Base-by-base conservation (phyloP, 1,140 invertebrate species). In the Adelges cooleyi region DNA sequence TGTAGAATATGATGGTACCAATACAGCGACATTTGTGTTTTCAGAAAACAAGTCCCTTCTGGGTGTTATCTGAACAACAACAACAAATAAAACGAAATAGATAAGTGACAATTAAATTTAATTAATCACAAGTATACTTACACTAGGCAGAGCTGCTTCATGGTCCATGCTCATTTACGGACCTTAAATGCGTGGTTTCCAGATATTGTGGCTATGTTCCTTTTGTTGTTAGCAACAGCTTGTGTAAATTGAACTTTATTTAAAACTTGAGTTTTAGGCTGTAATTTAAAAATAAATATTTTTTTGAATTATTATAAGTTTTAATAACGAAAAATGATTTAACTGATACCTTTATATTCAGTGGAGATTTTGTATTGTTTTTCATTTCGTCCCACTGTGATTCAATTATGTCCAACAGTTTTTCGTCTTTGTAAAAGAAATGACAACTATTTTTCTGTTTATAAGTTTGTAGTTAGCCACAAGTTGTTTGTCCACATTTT, bases 121-220 rank as follows among this genome's bases (percentile, higher is more conserved):
- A 48, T 18, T 17, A 8, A 62, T 46, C 11, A 62, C 10, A 33
- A 62, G 27, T 62, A 23, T 62, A 62, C 56, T 62, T 62, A 62
- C 56, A 62, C 42, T 62, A 33, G 17, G 40, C 25, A 62, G 42
- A 48, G 46, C 56, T 20, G 56, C 42, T 48, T 62, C 46, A 62
- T 62, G 42, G 56, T 62, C 56, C 56, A 48, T 48, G 56, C 56
- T 42, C 17, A 62, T 62, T 62, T 62, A 62, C 56, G 56, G 56
- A 62, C 56, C 56, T 62, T 62, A 62, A 42, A 62, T 29, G 42
- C 42, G 23, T 62, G 56, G 25, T 18, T 48, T 23, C 42, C 27
- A 33, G 42, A 48, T 22, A 42, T 33, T n/a, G 25, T 2, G 11
- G 11, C 56, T 18, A 62, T 29, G 18, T 62, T 62, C 18, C 56